phyloP scores from a whole-genome alignment of 1,140 invertebrate genomes.

The Drosophila arawakana region DNA sequence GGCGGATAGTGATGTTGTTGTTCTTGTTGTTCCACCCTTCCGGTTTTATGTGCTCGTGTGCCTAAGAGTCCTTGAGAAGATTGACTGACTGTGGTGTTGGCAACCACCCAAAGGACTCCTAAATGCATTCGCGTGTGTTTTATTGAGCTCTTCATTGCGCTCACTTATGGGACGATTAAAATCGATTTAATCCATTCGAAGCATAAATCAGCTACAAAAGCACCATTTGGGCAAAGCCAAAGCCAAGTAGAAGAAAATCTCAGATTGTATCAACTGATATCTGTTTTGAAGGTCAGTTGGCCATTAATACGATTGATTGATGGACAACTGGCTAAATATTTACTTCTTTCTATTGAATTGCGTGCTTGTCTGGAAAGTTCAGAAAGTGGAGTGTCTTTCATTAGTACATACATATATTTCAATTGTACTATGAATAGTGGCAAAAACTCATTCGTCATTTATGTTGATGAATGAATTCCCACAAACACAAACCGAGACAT shows the following conservation, averaged over 20 bases:
- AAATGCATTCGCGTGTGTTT: conserved; percentile 65
- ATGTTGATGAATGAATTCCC: conserved; percentile 30
- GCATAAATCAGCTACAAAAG: conserved; percentile 65
- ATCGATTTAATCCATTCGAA: conserved; percentile 74
- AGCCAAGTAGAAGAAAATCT: conserved; percentile 36
- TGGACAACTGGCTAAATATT: conserved; percentile 18
- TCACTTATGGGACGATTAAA: conserved; percentile 76
- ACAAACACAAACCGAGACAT: conserved; percentile 11
- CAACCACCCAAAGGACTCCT: neutral
- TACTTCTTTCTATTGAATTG: neutral
- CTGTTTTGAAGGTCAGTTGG: conserved; percentile 42
- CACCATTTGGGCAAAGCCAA: conserved; percentile 54
- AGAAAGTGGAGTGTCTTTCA: conserved; percentile 17
- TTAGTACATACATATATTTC: conserved; percentile 13
- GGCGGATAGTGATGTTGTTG: neutral
- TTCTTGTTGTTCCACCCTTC: conserved; percentile 31
- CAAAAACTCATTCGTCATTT: conserved; percentile 63
- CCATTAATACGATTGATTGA: conserved; percentile 41
- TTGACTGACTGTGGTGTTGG: conserved; percentile 26
- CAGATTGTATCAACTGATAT: conserved; percentile 20
- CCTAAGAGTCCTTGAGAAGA: conserved; percentile 42
- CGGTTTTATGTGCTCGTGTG: conserved; percentile 41
- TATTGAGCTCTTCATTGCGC: conserved; percentile 77
- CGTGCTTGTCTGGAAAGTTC: neutral
- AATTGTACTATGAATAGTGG: conserved; percentile 34